A percentile compares a stretch with the other conserved stretches of the same genome.
Conservation (phyloP, 2,888 invertebrate species). For the Mimas tiliae region DNA sequence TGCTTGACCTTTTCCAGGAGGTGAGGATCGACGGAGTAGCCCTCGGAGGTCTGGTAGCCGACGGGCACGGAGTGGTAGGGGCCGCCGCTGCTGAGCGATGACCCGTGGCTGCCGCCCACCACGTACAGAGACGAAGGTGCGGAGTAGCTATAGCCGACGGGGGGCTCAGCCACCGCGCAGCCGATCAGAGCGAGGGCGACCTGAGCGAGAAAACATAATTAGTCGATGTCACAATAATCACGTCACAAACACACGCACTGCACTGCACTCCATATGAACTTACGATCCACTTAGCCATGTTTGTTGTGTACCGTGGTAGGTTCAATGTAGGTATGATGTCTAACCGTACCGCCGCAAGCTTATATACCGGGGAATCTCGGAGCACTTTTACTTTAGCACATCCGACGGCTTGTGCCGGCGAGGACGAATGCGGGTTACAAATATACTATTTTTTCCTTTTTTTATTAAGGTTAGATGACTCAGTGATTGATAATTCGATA, state of each 20-base stretch:
- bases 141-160: constrained; percentile 87
- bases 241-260: constrained; percentile 46
- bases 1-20: constrained; percentile 93
- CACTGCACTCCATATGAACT: constrained; percentile 78
- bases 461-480: constrained; percentile 42
- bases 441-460: constrained; percentile 63
- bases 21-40: constrained; percentile 91
- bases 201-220: constrained; percentile 47
- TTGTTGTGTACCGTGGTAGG: constrained; percentile 59
- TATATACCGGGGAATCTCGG: constrained; percentile 73
- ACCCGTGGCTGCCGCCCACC: constrained; percentile 87
- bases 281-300: constrained; percentile 82
- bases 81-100: constrained; percentile 86
- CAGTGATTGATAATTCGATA: constrained; percentile 11
- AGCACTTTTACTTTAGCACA: constrained; percentile 77
- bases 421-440: constrained; percentile 71
- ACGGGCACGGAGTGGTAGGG: constrained; percentile 90
- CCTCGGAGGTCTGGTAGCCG: constrained; percentile 92
- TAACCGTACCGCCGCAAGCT: constrained; percentile 54
- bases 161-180: constrained; percentile 90
- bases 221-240: constrained; percentile 26
- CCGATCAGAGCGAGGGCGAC: constrained; percentile 90
- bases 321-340: constrained; percentile 70
- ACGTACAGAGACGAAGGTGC: constrained; percentile 82
- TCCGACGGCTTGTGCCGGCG: constrained; percentile 55